phyloP scores from a whole-genome alignment of 2,888 invertebrate genomes.

The Marronus borbonicus region DNA sequence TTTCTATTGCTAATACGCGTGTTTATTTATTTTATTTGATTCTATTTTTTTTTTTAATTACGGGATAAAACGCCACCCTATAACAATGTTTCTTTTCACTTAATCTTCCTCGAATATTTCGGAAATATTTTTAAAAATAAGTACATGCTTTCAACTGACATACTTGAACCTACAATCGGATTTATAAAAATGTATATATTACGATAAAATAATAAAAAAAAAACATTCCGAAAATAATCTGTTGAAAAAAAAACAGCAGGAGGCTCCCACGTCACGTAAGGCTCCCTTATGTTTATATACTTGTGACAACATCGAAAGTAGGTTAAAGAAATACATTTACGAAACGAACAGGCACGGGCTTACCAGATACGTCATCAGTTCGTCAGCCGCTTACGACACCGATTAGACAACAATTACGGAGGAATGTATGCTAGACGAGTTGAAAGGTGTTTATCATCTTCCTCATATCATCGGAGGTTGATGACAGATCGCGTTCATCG shows the following conservation, averaged over 20 bases:
- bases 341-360: conserved; percentile 8
- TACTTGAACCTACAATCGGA: too few species aligned
- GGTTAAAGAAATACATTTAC: conserved; percentile 18
- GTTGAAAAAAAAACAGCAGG: neutral
- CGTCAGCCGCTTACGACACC: conserved; percentile 15
- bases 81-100: too few species aligned
- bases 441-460: conserved; percentile 21
- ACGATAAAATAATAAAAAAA: neutral
- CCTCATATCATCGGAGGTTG: conserved; percentile 32
- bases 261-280: neutral
- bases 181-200: too few species aligned
- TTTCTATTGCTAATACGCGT: too few species aligned
- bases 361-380: conserved; percentile 24
- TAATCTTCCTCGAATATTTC: too few species aligned
- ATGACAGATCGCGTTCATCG: conserved; percentile 34
- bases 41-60: too few species aligned
- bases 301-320: conserved; percentile 18
- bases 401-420: conserved; percentile 21
- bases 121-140: too few species aligned
- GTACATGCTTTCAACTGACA: too few species aligned
- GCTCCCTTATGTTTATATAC: conserved; percentile 15
- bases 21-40: too few species aligned
- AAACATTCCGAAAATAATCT: conserved; percentile 6
- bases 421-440: neutral
- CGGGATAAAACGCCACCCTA: too few species aligned